phyloP scores from a whole-genome alignment of 2,113 vertebrate genomes.

The Hyperoodon ampullatus region DNA sequence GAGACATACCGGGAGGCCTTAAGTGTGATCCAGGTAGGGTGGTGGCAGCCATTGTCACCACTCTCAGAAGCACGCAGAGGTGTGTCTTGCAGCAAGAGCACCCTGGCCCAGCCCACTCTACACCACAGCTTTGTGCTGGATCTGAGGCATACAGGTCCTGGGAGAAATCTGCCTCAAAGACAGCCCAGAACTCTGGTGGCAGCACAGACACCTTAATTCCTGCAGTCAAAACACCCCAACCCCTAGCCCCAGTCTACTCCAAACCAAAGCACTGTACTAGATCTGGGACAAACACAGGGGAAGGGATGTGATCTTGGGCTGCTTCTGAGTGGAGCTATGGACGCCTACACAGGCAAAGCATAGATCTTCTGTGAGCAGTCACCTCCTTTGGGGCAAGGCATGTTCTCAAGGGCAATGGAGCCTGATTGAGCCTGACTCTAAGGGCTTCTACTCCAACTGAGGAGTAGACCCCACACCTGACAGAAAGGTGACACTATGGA shows the following conservation, averaged over 20 bases:
- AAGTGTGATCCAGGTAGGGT: too few species aligned
- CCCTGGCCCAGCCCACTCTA: not conserved
- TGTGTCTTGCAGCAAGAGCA: not conserved
- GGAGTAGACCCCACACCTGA: not conserved
- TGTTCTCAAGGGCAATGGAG: not conserved
- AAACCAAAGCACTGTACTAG: not conserved
- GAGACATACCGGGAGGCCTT: not conserved
- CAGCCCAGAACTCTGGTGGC: not conserved
- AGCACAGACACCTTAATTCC: not conserved
- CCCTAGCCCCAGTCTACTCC: not conserved
- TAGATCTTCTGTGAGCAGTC: not conserved
- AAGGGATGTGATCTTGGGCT: not conserved
- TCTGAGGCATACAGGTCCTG: not conserved
- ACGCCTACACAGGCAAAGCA: not conserved
- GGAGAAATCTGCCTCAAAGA: not conserved
- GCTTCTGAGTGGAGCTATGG: not conserved
- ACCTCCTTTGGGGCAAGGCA: not conserved
- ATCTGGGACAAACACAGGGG: not conserved
- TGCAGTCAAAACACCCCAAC: not conserved
- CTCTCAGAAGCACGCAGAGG: not conserved
- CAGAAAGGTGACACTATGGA: not conserved
- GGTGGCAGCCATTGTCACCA: not conserved
- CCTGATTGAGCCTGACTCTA: not conserved
- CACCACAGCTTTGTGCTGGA: not conserved
- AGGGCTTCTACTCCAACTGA: not conserved